phyloP scores from a whole-genome alignment of 2,113 vertebrate genomes.

The Mustelus asterias region DNA sequence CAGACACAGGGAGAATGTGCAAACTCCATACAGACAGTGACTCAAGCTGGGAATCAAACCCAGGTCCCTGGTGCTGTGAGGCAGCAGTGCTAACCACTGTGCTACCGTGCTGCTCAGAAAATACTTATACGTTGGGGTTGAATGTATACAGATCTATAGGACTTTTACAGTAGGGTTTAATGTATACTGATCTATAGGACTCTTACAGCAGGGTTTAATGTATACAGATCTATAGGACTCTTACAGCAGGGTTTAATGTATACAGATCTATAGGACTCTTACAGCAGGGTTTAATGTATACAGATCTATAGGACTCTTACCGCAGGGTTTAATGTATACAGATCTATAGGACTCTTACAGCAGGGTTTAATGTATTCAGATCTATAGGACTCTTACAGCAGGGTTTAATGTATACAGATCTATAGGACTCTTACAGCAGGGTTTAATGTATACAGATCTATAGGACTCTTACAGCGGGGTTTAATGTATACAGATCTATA shows the following conservation, averaged over 20 bases:
- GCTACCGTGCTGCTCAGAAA: no score
- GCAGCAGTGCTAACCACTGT: no score
- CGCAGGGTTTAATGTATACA: no score
- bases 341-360: no score
- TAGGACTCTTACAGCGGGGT: not conserved
- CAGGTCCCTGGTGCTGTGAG: no score
- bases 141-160: not conserved
- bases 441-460: not conserved
- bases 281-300: not conserved
- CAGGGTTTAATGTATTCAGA: no score
- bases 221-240: not conserved
- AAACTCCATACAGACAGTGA: no score
- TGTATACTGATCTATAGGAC: not conserved
- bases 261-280: not conserved
- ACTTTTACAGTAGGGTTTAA: not conserved
- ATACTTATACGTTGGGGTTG: not conserved
- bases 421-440: no score
- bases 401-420: no score
- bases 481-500: not conserved
- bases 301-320: not conserved
- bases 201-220: not conserved
- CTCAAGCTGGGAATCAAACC: no score
- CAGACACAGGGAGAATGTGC: no score
- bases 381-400: no score
- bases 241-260: not conserved